These are phyloP conservation scores for Crocodylus rhombifer DNA, from an alignment of 2,797 vertebrate species.

Conservation along the genomic window DNA sequence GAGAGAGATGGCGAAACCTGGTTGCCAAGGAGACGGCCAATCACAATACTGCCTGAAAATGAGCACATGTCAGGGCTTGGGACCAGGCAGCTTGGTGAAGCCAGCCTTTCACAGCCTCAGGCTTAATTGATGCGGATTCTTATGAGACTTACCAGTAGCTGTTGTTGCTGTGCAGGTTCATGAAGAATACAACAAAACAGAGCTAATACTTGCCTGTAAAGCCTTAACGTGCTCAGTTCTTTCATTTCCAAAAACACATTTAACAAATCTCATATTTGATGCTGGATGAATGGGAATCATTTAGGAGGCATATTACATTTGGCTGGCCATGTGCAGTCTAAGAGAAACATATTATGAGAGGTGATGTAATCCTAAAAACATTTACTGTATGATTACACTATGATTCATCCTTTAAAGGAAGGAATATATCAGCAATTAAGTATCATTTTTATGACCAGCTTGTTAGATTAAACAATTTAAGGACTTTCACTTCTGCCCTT, in stretches of 20 bases:
- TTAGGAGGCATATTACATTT: not conserved
- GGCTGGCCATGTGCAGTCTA: not conserved
- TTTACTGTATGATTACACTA: not conserved
- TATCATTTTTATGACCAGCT: not conserved
- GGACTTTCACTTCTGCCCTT: not conserved
- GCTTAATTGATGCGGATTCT: not conserved
- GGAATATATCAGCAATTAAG: not conserved
- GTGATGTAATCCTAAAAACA: not conserved
- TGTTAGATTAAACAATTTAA: not conserved
- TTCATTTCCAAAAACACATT: not conserved
- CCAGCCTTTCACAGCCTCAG: not conserved
- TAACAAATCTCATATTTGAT: not conserved
- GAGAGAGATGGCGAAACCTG: not conserved
- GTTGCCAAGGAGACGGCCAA: not conserved
- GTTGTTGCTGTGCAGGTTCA: not conserved
- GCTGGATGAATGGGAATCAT: not conserved
- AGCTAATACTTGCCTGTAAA: not conserved
- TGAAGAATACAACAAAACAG: not conserved
- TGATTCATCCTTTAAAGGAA: not conserved
- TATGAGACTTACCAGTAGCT: not conserved
- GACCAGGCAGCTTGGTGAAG: not conserved
- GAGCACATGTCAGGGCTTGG: not conserved
- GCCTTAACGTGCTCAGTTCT: not conserved
- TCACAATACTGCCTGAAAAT: slow-evolving; percentile 9
- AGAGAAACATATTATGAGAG: not conserved